Evolutionary conservation across 2,888 invertebrate genomes (phyloP).

Genomic region (Drosophila robusta): DNA sequence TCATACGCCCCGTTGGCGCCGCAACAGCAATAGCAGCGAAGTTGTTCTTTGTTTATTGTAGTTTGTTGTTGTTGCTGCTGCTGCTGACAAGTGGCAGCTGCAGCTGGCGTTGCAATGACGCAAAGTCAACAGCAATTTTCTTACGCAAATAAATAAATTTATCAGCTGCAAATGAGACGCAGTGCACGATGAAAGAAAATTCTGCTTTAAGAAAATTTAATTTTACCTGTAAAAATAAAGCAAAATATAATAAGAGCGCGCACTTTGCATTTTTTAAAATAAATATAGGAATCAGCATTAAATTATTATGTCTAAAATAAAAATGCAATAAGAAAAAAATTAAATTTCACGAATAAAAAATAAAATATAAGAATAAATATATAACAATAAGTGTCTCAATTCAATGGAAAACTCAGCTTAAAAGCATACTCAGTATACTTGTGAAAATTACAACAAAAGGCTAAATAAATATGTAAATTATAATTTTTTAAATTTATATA

Average conservation of each 20-base stretch:
- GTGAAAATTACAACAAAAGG: no score
- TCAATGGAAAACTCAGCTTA: no score
- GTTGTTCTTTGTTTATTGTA: slow-evolving; percentile 31
- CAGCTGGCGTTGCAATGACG: slow-evolving; percentile 36
- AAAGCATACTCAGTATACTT: no score
- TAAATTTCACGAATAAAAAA: no score
- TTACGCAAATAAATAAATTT: slow-evolving; percentile 43
- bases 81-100: slow-evolving; percentile 33
- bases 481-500: no score
- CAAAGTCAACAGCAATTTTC: slow-evolving; percentile 56
- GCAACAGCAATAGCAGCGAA: slow-evolving; percentile 6
- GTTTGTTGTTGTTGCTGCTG: slow-evolving; percentile 13
- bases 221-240: background rate
- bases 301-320: no score
- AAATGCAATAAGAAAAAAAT: no score
- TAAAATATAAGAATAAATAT: no score
- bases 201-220: background rate
- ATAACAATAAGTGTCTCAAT: no score
- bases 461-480: no score
- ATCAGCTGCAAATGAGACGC: slow-evolving; percentile 10
- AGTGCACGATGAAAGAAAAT: background rate
- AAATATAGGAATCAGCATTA: no score
- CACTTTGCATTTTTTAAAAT: no score
- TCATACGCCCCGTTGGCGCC: slow-evolving; percentile 22
- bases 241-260: background rate